Base-by-base conservation (phyloP, 1,140 invertebrate genomes). In the Teleopsis dalmanni region DNA sequence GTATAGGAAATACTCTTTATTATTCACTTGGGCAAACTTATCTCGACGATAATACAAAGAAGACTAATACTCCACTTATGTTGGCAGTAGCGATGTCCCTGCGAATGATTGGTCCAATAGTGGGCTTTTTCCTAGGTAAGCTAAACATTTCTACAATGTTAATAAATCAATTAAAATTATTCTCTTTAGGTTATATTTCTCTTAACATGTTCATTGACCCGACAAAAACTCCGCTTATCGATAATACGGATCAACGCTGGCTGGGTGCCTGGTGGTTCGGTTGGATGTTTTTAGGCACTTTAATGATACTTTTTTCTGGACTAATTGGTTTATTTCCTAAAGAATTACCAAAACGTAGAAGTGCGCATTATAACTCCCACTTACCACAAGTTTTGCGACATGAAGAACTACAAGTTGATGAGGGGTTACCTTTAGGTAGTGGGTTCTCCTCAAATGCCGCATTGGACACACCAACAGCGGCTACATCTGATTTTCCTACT, bases 261-360 rank as follows among this genome's bases (percentile, higher is more conserved):
- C 55, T 84, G 35, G 83, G 83, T 14, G 82, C 82, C 10, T 85
- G 82, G 82, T 85, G 83, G 83, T 59, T 85, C 13, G 80, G 80
- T 18, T 82, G 80, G 80, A 71, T 81, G 8, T 74, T 81, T 35
- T 56, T 81, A 13, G 78, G 78, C 4, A 68, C 68, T 1, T 57
- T 75, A 2, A 78, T 81, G 75, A 65, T 73, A n/a, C 57, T 79
- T 18, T 78, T 81, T 52, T 69, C 78, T 3, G 50, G 76, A n/a
- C 54, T 81, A 3, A 77, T 82, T 34, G 75, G 77, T 0, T 71
- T 80, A 53, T 82, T 82, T 50, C 80, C 80, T 21, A 75, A 75
- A 50, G 60, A 78, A 42, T 56, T 81, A 42, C 76, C 76, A 6
- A 52, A 54, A 51, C 70, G 57, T 36, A 33, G 52, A 47, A 49